Evolutionary conservation across 2,888 invertebrate genomes (phyloP).

Genomic region (Drosophila infuscata): DNA sequence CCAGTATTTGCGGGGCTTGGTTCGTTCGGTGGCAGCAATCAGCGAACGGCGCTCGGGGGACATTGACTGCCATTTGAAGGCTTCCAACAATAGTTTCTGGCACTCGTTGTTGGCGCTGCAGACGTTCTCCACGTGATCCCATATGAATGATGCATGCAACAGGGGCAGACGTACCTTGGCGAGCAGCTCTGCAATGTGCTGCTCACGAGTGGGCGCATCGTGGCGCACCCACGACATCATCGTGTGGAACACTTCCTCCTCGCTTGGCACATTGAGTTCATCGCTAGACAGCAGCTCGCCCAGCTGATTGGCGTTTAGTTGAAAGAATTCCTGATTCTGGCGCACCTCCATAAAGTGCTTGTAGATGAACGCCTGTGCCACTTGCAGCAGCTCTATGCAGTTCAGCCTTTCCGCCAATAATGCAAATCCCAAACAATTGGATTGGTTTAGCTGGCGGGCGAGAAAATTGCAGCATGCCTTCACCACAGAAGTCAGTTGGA

Average conservation of each 20-base stretch:
- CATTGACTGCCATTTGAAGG: slow-evolving; percentile 95
- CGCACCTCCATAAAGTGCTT: slow-evolving; percentile 85
- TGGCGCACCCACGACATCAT: too few relatives aligned
- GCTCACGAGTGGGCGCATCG: too few relatives aligned
- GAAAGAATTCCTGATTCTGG: too few relatives aligned
- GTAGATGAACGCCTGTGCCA: slow-evolving; percentile 94
- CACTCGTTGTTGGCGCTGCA: slow-evolving; percentile 89
- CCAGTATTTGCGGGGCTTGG: slow-evolving; percentile 95
- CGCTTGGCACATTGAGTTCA: too few relatives aligned
- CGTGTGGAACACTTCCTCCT: too few relatives aligned
- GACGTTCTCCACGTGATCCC: slow-evolving; percentile 92
- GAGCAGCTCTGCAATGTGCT: slow-evolving; percentile 89
- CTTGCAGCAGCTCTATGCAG: slow-evolving; percentile 91
- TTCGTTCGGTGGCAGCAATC: slow-evolving; percentile 90
- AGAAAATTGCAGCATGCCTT: slow-evolving; percentile 96
- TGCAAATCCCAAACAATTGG: slow-evolving; percentile 96
- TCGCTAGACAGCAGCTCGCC: too few relatives aligned
- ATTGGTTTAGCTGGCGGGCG: slow-evolving; percentile 92
- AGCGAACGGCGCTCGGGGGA: slow-evolving; percentile 91
- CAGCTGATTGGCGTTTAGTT: too few relatives aligned
- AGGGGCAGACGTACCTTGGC: slow-evolving; percentile 93
- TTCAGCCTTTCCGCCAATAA: slow-evolving; percentile 97
- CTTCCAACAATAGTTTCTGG: slow-evolving; percentile 96
- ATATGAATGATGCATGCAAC: slow-evolving; percentile 94
- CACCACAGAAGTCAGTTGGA: slow-evolving; percentile 94